phyloP scores from a whole-genome alignment of 1,140 invertebrate genomes.

The Phthorimaea operculella region DNA sequence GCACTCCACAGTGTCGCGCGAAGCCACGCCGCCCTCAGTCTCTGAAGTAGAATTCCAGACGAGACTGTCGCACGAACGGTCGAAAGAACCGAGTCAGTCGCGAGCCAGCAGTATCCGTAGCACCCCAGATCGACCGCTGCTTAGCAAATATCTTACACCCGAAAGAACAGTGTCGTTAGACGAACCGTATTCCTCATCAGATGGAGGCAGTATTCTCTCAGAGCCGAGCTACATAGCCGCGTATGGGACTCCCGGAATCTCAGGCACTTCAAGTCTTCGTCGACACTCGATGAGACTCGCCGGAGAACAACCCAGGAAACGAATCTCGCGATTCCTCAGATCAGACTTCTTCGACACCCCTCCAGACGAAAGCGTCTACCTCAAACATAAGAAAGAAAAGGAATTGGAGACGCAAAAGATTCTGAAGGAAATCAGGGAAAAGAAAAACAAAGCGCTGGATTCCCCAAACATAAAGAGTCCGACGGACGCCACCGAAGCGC shows the following conservation, averaged over 20 bases:
- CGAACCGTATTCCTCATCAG: slow-evolving; percentile 35
- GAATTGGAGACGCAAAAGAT: slow-evolving; percentile 74
- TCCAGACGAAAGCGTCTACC: slow-evolving; percentile 74
- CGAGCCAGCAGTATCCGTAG: slow-evolving; percentile 22
- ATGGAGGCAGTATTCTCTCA: slow-evolving; percentile 41
- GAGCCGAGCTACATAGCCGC: slow-evolving; percentile 56
- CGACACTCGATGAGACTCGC: slow-evolving; percentile 52
- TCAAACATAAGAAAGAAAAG: slow-evolving; percentile 76
- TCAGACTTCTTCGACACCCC: slow-evolving; percentile 83
- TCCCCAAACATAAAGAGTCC: slow-evolving; percentile 31
- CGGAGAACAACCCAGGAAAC: slow-evolving; percentile 60
- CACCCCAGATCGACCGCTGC: slow-evolving; percentile 66
- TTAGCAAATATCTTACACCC: slow-evolving; percentile 69
- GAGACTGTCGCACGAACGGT: slow-evolving; percentile 6
- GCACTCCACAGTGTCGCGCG: slow-evolving; percentile 17
- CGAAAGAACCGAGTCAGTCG: slow-evolving; percentile 17
- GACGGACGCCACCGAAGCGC: slow-evolving; percentile 24
- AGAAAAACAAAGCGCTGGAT: slow-evolving; percentile 61
- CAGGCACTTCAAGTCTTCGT: slow-evolving; percentile 39
- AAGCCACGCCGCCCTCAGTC: slow-evolving; percentile 9
- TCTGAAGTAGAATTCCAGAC: background rate
- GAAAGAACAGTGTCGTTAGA: slow-evolving; percentile 42
- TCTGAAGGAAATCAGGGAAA: slow-evolving; percentile 73
- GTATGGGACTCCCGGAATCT: slow-evolving; percentile 23
- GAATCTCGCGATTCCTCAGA: slow-evolving; percentile 77